Percentiles rank a stretch among this genome's conserved stretches.
Conservation (phyloP, 2,113 vertebrate species). For the Mesembrinibis cayennensis region DNA sequence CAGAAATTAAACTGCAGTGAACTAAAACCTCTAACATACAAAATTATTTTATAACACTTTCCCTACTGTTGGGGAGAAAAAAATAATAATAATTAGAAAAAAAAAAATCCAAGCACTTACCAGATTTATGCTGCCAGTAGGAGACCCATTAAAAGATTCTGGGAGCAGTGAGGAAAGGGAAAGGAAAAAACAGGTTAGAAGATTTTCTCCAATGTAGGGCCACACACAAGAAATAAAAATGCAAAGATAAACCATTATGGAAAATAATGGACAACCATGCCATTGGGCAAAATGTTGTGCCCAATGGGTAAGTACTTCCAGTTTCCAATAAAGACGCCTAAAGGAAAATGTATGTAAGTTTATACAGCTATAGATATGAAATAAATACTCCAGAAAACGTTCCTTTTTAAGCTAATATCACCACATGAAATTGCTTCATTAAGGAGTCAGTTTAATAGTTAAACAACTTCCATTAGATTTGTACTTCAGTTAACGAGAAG, state of each 20-base stretch:
- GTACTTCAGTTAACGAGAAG: background rate
- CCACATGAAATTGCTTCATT: background rate
- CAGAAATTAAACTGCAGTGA: background rate
- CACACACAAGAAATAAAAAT: conserved; percentile 4
- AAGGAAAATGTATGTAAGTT: background rate
- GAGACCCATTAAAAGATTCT: conserved; percentile 98
- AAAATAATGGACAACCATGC: background rate
- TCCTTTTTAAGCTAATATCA: background rate
- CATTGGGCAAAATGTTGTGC: background rate
- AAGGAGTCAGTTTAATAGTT: background rate
- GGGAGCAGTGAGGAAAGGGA: background rate
- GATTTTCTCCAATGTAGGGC: background rate
- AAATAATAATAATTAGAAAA: background rate
- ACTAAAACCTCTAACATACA: background rate
- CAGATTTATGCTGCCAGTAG: conserved; percentile 95
- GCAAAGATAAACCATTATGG: background rate
- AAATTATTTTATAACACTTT: background rate
- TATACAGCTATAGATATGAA: background rate
- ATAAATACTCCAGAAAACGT: background rate
- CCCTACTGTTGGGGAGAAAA: background rate
- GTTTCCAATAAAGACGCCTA: background rate
- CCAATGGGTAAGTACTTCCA: background rate
- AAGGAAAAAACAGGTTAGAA: conserved; percentile 56
- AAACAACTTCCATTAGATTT: background rate
- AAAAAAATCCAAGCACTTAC: conserved; percentile 73